phyloP scores from a whole-genome alignment of 2,113 vertebrate species.

The Steatornis caripensis region DNA sequence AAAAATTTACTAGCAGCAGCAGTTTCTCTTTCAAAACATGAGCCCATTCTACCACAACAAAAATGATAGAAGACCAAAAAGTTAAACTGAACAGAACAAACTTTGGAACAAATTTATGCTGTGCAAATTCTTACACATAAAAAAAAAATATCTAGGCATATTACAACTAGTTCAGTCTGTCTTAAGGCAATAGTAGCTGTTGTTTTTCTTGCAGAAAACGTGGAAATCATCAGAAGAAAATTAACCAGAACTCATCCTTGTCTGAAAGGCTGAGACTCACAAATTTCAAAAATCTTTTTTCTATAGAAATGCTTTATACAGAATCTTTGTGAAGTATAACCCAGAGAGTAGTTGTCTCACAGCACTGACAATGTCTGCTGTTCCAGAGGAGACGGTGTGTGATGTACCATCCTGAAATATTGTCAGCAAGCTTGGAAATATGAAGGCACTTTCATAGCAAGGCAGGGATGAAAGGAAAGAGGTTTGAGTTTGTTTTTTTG shows the following conservation, averaged over 20 bases:
- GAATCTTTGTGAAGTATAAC: slow-evolving; percentile 52
- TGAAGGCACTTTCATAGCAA: slow-evolving; percentile 58
- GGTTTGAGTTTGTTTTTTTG: slow-evolving; percentile 50
- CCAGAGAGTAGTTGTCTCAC: slow-evolving; percentile 44
- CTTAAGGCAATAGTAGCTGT: slow-evolving; percentile 39
- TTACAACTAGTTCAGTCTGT: slow-evolving; percentile 25
- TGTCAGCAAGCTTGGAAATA: slow-evolving; percentile 60
- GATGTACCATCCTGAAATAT: slow-evolving; percentile 63
- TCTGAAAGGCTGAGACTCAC: slow-evolving; percentile 26
- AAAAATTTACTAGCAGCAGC: neutral
- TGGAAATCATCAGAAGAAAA: slow-evolving; percentile 58
- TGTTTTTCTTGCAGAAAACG: slow-evolving; percentile 30
- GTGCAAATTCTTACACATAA: neutral
- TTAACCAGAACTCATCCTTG: slow-evolving; percentile 48
- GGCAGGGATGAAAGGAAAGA: slow-evolving; percentile 57
- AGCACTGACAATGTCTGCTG: slow-evolving; percentile 62
- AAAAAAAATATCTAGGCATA: neutral
- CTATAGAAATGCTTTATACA: slow-evolving; percentile 27
- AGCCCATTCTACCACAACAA: neutral
- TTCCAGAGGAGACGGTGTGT: slow-evolving; percentile 50
- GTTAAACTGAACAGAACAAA: neutral
- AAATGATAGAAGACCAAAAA: neutral
- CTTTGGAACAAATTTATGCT: neutral
- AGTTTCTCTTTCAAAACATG: neutral
- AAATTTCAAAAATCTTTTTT: slow-evolving; percentile 23